Evolutionary conservation across 2,797 vertebrate species (phyloP).

Genomic region (Pelobates cultripes): DNA sequence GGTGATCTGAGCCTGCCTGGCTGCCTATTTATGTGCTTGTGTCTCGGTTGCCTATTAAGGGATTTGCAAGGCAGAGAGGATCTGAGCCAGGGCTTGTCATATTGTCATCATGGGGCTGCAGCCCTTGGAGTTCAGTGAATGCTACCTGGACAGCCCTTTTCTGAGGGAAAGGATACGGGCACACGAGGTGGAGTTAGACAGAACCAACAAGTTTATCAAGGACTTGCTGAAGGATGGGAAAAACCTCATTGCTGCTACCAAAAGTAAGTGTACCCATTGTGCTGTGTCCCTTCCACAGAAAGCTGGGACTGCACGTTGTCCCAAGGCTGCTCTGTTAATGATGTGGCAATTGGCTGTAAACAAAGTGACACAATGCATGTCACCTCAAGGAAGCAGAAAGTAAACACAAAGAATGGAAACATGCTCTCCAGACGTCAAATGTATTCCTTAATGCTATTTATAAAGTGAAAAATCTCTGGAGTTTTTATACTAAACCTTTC

Average conservation of each 20-base stretch:
- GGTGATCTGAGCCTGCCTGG: slow-evolving; percentile 4
- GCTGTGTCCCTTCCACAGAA: too few species aligned
- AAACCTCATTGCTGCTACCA: slow-evolving; percentile 92
- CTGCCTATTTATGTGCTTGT: slow-evolving; percentile 35
- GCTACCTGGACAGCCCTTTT: slow-evolving; percentile 92
- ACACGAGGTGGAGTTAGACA: slow-evolving; percentile 96
- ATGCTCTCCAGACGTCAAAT: too few species aligned
- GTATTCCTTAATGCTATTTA: too few species aligned
- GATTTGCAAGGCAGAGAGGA: slow-evolving; percentile 40
- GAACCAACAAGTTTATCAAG: slow-evolving; percentile 96
- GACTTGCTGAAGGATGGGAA: slow-evolving; percentile 97
- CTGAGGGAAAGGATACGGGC: slow-evolving; percentile 91
- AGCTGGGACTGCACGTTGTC: background rate
- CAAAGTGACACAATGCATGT: background rate
- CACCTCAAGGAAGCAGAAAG: too few species aligned
- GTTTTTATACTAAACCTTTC: too few species aligned
- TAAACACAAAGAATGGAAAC: too few species aligned
- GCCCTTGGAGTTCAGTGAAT: slow-evolving; percentile 95
- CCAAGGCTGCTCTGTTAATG: background rate
- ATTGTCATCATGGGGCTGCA: slow-evolving; percentile 85
- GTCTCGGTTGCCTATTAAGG: slow-evolving; percentile 48
- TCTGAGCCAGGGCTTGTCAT: slow-evolving; percentile 24
- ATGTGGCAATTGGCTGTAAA: background rate
- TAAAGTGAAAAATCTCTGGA: too few species aligned
- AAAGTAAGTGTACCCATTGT: slow-evolving; percentile 80